These are phyloP conservation scores for Clivina fossor DNA, from an alignment of 2,888 invertebrate species.

Conservation along the genomic window DNA sequence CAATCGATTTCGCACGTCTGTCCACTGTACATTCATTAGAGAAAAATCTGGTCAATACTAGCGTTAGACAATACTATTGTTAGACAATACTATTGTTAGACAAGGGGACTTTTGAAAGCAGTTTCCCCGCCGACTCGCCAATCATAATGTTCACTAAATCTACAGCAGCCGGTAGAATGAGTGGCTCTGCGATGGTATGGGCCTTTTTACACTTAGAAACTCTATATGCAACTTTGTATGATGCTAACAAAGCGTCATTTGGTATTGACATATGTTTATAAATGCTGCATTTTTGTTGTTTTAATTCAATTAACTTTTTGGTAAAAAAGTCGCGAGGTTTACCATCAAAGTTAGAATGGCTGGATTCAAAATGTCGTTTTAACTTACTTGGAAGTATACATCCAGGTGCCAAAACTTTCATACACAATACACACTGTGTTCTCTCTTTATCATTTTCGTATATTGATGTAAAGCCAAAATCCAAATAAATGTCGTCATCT, in stretches of 20 bases:
- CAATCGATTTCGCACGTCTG: slow-evolving; percentile 34
- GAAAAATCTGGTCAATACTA: slow-evolving; percentile 37
- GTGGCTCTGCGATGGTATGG: slow-evolving; percentile 40
- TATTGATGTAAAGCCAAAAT: slow-evolving; percentile 10
- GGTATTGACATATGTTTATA: slow-evolving; percentile 5
- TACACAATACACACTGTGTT: slow-evolving; percentile 13
- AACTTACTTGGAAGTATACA: slow-evolving; percentile 30
- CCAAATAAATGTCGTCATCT: slow-evolving; percentile 5
- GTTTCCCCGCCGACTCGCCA: slow-evolving; percentile 38
- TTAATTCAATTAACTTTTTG: slow-evolving; percentile 11
- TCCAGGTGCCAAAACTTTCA: slow-evolving; percentile 28
- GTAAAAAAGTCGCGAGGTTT: slow-evolving; percentile 23
- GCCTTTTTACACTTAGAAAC: slow-evolving; percentile 39
- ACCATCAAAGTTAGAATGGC: slow-evolving; percentile 8
- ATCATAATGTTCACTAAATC: slow-evolving; percentile 42
- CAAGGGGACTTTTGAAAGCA: slow-evolving; percentile 37
- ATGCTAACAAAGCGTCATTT: slow-evolving; percentile 32
- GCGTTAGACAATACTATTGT: slow-evolving; percentile 34
- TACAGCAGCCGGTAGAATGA: slow-evolving; percentile 41
- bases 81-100: slow-evolving; percentile 39
- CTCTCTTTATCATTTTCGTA: slow-evolving; percentile 10
- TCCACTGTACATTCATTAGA: slow-evolving; percentile 35
- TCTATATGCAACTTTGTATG: slow-evolving; percentile 36
- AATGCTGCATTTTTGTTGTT: slow-evolving; percentile 11
- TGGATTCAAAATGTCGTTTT: slow-evolving; percentile 25